phyloP scores from a whole-genome alignment of 1,140 invertebrate genomes.

The Aphis gossypii region DNA sequence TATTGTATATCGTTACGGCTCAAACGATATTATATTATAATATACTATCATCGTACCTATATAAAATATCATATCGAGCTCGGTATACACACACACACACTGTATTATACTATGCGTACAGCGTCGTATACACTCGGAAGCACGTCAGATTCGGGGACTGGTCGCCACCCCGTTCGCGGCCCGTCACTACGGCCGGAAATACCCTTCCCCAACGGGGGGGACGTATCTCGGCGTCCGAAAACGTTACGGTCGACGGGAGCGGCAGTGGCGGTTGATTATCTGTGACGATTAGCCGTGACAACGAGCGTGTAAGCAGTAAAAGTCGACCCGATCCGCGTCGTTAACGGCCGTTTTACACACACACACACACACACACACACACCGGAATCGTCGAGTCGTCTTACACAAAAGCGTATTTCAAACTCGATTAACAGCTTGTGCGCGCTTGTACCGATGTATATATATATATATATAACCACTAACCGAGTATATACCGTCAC shows the following conservation, averaged over 20 bases:
- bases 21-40: not conserved
- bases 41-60: not conserved
- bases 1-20: not conserved
- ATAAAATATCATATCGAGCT: not conserved
- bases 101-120: not conserved
- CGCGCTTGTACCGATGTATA: not conserved
- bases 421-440: slow-evolving; percentile 7
- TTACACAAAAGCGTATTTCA: not conserved
- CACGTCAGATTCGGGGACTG: not conserved
- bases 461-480: not conserved
- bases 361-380: not conserved
- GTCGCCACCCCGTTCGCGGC: not conserved
- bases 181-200: not conserved
- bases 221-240: not conserved
- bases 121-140: not conserved
- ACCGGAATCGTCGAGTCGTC: not conserved
- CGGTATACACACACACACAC: not conserved
- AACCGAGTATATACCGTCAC: not conserved
- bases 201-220: not conserved
- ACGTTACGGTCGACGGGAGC: not conserved
- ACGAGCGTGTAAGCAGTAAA: not conserved
- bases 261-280: slow-evolving; percentile 8
- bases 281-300: slow-evolving; percentile 48
- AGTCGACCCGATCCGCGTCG: slow-evolving; percentile 35
- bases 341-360: slow-evolving; percentile 5